Conservation (phyloP, 2,797 vertebrate species). For the Catamblyrhynchus diadema region DNA sequence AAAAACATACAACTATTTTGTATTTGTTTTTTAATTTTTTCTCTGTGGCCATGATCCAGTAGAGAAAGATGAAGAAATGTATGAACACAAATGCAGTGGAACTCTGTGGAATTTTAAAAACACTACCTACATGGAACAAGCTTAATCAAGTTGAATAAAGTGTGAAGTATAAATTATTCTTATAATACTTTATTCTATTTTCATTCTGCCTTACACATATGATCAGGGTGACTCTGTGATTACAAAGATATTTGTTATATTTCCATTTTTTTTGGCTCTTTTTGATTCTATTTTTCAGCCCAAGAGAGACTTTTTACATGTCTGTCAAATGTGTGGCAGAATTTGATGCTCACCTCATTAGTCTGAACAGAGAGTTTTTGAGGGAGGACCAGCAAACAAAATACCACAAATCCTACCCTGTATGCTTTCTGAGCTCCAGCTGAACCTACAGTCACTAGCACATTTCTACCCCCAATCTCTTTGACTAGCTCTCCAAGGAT, state of each 20-base stretch:
- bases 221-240: background rate
- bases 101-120: background rate
- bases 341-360: background rate
- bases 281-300: background rate
- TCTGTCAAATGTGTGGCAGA: background rate
- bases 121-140: background rate
- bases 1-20: background rate
- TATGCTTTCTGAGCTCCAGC: background rate
- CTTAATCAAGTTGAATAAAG: background rate
- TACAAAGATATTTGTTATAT: background rate
- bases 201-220: background rate
- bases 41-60: background rate
- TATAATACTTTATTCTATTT: background rate
- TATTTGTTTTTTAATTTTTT: background rate
- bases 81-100: background rate
- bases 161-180: background rate
- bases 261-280: background rate
- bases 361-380: conserved; percentile 9
- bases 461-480: background rate
- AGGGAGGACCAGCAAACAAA: background rate
- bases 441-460: background rate
- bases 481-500: conserved; percentile 59
- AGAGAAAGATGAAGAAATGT: background rate
- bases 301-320: background rate
- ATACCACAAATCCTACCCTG: background rate